Base-by-base conservation (phyloP, 2,113 vertebrate species). In the Dasyurus viverrinus region DNA sequence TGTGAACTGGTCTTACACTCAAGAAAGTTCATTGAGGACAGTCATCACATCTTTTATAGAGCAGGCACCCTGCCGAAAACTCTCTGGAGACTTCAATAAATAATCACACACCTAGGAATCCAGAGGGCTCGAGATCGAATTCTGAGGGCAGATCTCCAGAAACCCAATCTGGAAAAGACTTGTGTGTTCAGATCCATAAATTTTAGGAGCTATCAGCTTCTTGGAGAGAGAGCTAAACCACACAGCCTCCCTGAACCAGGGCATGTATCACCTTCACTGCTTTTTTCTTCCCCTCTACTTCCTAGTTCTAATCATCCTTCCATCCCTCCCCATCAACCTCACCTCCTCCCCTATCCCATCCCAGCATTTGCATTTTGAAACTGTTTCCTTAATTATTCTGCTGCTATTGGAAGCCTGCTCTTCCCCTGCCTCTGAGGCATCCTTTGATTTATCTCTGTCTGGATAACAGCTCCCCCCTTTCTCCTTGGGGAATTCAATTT, bases 361-460 rank as follows among this genome's bases (percentile, higher is more conserved):
- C 48, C 55, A 76, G 97, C 2, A 96, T 98, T 97, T 98, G 96
- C 96, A 96, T 98, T 98, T 98, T 96, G 98, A 98, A 90, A 97
- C 98, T 96, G 96, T 98, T 98, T 97, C 97, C 98, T 97, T 98
- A 97, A 98, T 99, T 98, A 98, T 98, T 97, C 96, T 94, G 16
- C 89, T 24, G 26, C 97, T 96, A 92, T 93, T 93, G 95, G 96
- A 96, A 98, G 98, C 96, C 97, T 53, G 68, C 97, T 95, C 95
- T 1, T 93, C 96, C 96, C 91, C 27, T 7, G 8, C 90, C 93
- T 97, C 96, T 3, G 84, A 50, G 27, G 97, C 98, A 97, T 46
- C 30, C 97, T 98, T 96, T 98, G 98, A 99, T 99, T 98, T 98
- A 98, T 98, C 98, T 98, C 98, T 97, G 98, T 98, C 92, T 92